Conservation (phyloP, 2,888 invertebrate species). For the Serrognathus titanus region DNA sequence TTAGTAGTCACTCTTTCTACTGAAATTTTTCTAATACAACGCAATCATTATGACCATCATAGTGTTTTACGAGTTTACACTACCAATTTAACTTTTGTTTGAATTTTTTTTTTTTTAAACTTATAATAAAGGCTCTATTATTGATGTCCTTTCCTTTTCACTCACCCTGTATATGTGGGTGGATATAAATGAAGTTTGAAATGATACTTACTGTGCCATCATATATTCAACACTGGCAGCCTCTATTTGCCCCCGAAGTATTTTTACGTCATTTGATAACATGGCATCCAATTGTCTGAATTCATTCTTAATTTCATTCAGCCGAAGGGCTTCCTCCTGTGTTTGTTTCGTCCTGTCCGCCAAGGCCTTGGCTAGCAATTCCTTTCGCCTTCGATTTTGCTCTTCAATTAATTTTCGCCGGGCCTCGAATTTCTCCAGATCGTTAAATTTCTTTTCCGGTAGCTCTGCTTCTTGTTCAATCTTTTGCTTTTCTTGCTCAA, state of each 20-base stretch:
- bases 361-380: constrained; percentile 68
- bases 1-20: too few species aligned
- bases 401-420: constrained; percentile 75
- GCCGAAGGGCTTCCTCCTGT: constrained; percentile 62
- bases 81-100: too few species aligned
- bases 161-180: not conserved
- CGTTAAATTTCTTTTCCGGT: constrained; percentile 49
- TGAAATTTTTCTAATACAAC: too few species aligned
- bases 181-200: constrained; percentile 1
- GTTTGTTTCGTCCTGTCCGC: constrained; percentile 75
- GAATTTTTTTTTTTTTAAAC: too few species aligned
- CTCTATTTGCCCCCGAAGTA: constrained; percentile 75
- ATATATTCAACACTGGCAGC: constrained; percentile 67
- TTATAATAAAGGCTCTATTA: not conserved
- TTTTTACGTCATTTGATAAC: constrained; percentile 71
- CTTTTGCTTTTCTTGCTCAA: constrained; percentile 5
- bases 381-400: constrained; percentile 73
- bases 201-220: constrained; percentile 66
- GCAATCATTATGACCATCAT: too few species aligned
- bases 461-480: constrained; percentile 1
- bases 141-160: too few species aligned
- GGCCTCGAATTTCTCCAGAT: constrained; percentile 64
- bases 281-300: constrained; percentile 62
- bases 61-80: too few species aligned
- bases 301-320: constrained; percentile 62